Evolutionary conservation across 2,797 vertebrate genomes (phyloP), one percentile per base, ranked within the genome.

Genomic region (Crenichthys baileyi): DNA sequence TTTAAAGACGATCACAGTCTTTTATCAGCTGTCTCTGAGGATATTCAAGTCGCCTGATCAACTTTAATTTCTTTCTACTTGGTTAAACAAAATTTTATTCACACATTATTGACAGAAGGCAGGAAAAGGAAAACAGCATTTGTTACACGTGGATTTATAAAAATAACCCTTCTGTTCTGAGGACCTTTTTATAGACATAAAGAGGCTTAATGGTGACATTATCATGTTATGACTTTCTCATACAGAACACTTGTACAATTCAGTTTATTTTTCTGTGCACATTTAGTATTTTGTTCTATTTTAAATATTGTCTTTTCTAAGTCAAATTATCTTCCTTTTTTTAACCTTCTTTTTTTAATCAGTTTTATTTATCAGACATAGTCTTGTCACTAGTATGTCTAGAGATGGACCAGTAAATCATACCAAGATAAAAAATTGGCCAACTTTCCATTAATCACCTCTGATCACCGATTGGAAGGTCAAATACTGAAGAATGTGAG

Each of bases 131-230:
- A 50, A 31, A 55, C 55, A 11, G 24, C 31, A 46, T 36, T 65
- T 7, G 71, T 73, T 80, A 58, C 58, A 60, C 3, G 31, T 65
- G 18, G 26, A 60, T 58, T 44, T 76, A 12, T 75, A 29, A 56
- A 71, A 61, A 53, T 5, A 39, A n/a, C 41, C 65, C 11, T 39
- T 53, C 31, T 51, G 41, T 71, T n/a, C 44, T 53, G 48, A 65
- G 0, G 77, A 39, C 84, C 7, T 70, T 68, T 5, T 74, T 44
- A 51, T 75, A 50, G 73, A 44, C 60, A 24, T 50, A 71, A 80
- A 65, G 41, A 5, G 7, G 36, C 51, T 65, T 76, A n/a, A n/a
- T n/a, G n/a, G 44, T 65, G 5, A 73, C 74, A 0, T 11, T 8
- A 53, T 48, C 6, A 16, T 80, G 44, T 55, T 68, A 76, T 60